phyloP scores from a whole-genome alignment of 2,888 invertebrate species.

The Folsomia manolachei region DNA sequence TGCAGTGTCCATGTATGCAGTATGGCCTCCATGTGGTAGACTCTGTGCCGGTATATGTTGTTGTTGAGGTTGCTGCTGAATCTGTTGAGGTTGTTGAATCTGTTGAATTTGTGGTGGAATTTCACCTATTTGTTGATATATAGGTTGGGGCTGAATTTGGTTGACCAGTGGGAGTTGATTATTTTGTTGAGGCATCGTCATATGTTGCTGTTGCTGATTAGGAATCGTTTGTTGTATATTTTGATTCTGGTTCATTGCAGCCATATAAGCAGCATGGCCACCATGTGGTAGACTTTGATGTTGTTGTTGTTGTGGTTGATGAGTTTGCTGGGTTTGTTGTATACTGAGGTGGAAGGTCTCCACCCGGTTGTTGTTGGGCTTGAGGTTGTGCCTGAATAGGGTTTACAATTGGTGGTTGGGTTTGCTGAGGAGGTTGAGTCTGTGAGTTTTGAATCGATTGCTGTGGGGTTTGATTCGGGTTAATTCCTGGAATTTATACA shows the following conservation, averaged over 20 bases:
- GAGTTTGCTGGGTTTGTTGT: conserved; percentile 13
- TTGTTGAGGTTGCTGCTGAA: conserved; percentile 28
- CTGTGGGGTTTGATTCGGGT: conserved; percentile 21
- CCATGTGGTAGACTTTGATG: conserved; percentile 47
- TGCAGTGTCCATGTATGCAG: conserved; percentile 38
- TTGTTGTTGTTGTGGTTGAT: conserved; percentile 42
- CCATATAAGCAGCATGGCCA: conserved; percentile 30
- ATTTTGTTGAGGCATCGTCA: conserved; percentile 21
- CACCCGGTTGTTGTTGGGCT: too few species aligned
- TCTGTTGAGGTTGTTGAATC: conserved; percentile 10
- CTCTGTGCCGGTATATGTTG: conserved; percentile 47
- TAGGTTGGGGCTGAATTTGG: conserved; percentile 22
- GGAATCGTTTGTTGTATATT: conserved; percentile 22
- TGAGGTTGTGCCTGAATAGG: conserved; percentile 22
- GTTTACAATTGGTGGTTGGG: conserved; percentile 19
- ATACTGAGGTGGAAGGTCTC: conserved; percentile 17
- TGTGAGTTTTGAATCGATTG: conserved; percentile 30
- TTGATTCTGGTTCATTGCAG: too few species aligned
- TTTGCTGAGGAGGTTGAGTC: conserved; percentile 22
- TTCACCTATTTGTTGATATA: conserved; percentile 23
- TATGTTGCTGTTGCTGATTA: conserved; percentile 23
- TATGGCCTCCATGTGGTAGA: conserved; percentile 42
- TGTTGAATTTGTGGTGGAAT: conserved; percentile 16
- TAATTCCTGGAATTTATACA: conserved; percentile 9
- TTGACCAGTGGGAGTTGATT: conserved; percentile 23